phyloP scores from a whole-genome alignment of 1,140 invertebrate genomes.

The Listronotus bonariensis region DNA sequence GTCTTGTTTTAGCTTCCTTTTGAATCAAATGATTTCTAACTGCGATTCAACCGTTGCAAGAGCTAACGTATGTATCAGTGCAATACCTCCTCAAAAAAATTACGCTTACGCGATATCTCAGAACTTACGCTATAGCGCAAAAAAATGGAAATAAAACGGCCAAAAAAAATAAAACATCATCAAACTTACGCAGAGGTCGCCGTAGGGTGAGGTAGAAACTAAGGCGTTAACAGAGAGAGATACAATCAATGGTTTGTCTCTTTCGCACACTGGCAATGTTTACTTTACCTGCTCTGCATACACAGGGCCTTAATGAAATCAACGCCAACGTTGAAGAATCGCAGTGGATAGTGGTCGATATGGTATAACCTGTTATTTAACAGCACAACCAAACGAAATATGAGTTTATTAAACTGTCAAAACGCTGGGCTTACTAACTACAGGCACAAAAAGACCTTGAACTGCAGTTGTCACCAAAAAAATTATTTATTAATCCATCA shows the following conservation, averaged over 20 bases:
- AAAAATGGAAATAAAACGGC: no score
- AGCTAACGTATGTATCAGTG: no score
- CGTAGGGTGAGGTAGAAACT: not conserved
- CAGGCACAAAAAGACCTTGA: constrained; percentile 25
- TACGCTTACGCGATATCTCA: no score
- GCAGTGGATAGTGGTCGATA: constrained; percentile 29
- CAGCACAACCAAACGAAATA: constrained; percentile 37
- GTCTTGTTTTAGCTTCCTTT: no score
- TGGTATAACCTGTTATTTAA: constrained; percentile 32
- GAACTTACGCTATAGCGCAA: no score
- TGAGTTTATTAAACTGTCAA: constrained; percentile 32
- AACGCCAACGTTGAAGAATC: constrained; percentile 27
- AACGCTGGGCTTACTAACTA: constrained; percentile 16
- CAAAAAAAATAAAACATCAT: no score
- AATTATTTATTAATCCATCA: constrained; percentile 21
- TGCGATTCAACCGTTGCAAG: no score
- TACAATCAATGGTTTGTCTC: constrained; percentile 11
- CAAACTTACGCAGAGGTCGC: not conserved
- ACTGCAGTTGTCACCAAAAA: constrained; percentile 32
- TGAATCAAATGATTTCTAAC: no score
- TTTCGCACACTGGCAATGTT: constrained; percentile 29
- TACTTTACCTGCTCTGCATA: constrained; percentile 35
- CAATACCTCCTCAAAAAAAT: no score
- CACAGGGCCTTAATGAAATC: constrained; percentile 34
- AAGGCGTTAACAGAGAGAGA: not conserved